Conservation (phyloP, 1,140 invertebrate species). For the Zaprionus nigranus region DNA sequence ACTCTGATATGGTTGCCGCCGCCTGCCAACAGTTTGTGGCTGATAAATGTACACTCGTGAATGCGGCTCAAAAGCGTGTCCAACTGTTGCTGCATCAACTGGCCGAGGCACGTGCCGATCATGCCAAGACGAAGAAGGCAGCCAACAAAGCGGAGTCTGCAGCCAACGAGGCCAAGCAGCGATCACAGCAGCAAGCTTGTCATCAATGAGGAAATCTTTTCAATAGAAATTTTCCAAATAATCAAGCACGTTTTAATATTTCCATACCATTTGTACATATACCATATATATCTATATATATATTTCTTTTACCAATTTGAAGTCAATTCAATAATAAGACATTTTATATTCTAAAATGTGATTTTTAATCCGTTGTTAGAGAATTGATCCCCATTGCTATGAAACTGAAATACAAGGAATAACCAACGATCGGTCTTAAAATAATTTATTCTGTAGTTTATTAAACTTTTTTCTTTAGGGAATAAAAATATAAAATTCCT, state of each 20-base stretch:
- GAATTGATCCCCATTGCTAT: neutral
- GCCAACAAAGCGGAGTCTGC: constrained; percentile 47
- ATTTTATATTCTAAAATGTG: neutral
- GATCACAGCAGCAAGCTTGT: constrained; percentile 12
- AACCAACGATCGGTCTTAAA: constrained; percentile 29
- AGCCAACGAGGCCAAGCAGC: constrained; percentile 61
- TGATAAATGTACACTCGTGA: constrained; percentile 41
- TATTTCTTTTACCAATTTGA: constrained; percentile 4
- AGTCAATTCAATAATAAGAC: neutral
- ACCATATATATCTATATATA: neutral
- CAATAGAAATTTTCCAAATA: neutral
- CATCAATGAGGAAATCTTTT: neutral
- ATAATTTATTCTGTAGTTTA: constrained; percentile 78
- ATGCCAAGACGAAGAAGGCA: constrained; percentile 54
- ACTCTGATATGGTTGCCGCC: constrained; percentile 35
- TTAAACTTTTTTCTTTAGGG: constrained; percentile 84
- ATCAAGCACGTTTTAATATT: neutral
- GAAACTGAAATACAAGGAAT: constrained; percentile 2
- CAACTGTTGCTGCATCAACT: constrained; percentile 41
- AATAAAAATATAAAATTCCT: constrained; percentile 84
- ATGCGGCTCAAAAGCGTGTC: constrained; percentile 60
- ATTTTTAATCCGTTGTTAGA: neutral
- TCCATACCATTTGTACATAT: constrained; percentile 8
- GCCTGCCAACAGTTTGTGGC: constrained; percentile 51
- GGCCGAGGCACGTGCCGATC: constrained; percentile 47